Conservation (phyloP, 2,888 invertebrate species). For the Cantharis rufa region DNA sequence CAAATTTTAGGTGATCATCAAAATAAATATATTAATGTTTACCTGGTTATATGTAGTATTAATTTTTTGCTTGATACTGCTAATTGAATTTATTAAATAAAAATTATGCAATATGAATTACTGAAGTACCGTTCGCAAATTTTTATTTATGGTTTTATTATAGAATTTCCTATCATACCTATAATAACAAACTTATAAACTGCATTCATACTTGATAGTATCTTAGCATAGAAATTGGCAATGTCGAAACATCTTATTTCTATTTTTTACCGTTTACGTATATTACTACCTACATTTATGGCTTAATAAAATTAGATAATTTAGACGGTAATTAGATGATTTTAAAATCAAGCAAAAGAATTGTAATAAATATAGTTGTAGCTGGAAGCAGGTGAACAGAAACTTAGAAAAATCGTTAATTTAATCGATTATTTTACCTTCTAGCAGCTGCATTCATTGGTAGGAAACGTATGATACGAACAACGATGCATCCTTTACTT, state of each 20-base stretch:
- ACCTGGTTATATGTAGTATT: no score
- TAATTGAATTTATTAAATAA: neutral
- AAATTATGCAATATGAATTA: no score
- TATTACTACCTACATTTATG: no score
- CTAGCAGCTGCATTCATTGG: slow-evolving; percentile 13
- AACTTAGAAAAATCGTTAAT: slow-evolving; percentile 34
- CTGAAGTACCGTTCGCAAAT: no score
- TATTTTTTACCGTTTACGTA: neutral
- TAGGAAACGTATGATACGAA: neutral
- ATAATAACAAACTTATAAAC: neutral
- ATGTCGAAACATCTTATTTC: neutral
- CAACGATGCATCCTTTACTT: no score
- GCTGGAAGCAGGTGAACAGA: slow-evolving; percentile 33
- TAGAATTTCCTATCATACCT: no score
- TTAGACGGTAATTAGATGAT: neutral
- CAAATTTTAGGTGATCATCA: no score
- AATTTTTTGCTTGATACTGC: no score
- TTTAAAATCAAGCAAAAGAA: neutral
- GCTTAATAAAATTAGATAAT: neutral
- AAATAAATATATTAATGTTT: no score
- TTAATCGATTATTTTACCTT: slow-evolving; percentile 21
- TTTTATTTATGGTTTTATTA: no score
- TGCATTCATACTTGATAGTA: neutral
- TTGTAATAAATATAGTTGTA: neutral
- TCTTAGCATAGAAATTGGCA: neutral